Conservation (phyloP, 2,888 invertebrate species). For the Lepetodrilus schrolli region DNA sequence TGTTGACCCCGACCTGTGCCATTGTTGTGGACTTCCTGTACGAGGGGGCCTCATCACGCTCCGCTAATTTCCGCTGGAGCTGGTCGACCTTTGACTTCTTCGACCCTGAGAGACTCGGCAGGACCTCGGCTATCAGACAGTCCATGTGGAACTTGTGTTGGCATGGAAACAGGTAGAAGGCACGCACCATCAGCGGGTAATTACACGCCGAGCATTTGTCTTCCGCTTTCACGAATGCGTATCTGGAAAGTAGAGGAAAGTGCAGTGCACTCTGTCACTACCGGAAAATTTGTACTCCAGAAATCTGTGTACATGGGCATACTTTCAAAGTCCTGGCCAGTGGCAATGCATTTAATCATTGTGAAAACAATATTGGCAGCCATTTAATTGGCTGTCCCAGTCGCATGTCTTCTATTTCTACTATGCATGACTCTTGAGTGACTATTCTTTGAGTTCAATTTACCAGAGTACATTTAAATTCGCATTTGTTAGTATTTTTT, state of each 20-base stretch:
- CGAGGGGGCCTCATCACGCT: slow-evolving; percentile 56
- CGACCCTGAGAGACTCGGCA: slow-evolving; percentile 80
- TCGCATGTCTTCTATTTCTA: too few species aligned
- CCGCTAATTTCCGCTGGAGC: slow-evolving; percentile 74
- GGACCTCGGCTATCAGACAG: slow-evolving; percentile 85
- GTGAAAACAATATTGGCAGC: too few species aligned
- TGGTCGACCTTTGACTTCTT: slow-evolving; percentile 78
- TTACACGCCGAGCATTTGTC: slow-evolving; percentile 90
- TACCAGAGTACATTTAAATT: too few species aligned
- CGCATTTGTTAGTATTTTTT: too few species aligned
- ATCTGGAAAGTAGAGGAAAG: slow-evolving; percentile 79
- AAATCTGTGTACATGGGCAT: too few species aligned
- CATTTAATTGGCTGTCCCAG: too few species aligned
- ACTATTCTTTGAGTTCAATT: too few species aligned
- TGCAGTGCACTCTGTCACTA: too few species aligned
- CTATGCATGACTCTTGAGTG: too few species aligned
- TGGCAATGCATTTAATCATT: too few species aligned
- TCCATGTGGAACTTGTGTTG: slow-evolving; percentile 95
- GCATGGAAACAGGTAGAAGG: slow-evolving; percentile 97
- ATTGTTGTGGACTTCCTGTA: slow-evolving; percentile 34
- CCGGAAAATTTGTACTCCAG: too few species aligned
- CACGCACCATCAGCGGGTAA: slow-evolving; percentile 85
- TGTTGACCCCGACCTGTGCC: slow-evolving; percentile 41
- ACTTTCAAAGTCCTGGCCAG: too few species aligned
- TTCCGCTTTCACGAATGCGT: slow-evolving; percentile 83